These are phyloP conservation scores for Mastacembelus armatus DNA, from an alignment of 2,797 vertebrate species.

Conservation along the genomic window DNA sequence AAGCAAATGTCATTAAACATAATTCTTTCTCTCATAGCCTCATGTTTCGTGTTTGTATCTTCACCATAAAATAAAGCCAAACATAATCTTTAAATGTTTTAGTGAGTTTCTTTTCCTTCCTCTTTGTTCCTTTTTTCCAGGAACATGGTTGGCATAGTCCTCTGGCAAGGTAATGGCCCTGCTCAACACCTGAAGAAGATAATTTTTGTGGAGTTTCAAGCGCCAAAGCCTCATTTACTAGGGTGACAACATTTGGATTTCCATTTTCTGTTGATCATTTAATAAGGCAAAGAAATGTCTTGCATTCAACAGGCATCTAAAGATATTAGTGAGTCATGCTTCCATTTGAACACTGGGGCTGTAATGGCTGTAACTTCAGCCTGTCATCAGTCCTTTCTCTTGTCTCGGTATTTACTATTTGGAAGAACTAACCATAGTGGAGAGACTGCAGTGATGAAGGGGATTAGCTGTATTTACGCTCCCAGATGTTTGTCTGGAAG, in stretches of 20 bases:
- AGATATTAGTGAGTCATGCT: conserved; percentile 26
- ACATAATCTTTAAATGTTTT: too few species aligned
- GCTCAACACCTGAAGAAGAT: background rate
- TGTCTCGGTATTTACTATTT: conserved; percentile 57
- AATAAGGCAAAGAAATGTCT: background rate
- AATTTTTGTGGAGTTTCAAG: conserved; percentile 28
- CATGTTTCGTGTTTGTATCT: too few species aligned
- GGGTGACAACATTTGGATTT: conserved; percentile 3
- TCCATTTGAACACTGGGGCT: conserved; percentile 24
- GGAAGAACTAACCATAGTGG: conserved; percentile 36
- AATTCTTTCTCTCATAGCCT: too few species aligned
- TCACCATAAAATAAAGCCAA: too few species aligned
- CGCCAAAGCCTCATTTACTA: conserved; percentile 15
- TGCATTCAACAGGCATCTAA: conserved; percentile 19
- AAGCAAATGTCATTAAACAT: too few species aligned
- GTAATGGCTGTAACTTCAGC: conserved; percentile 29
- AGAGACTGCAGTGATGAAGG: conserved; percentile 53
- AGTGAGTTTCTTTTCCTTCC: too few species aligned
- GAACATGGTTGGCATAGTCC: too few species aligned
- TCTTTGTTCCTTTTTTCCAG: too few species aligned
- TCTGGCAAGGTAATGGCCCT: background rate
- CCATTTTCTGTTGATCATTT: conserved; percentile 7
- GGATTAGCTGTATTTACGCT: conserved; percentile 75
- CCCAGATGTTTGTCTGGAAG: conserved; percentile 73
- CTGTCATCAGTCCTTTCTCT: conserved; percentile 30